Base-by-base conservation (phyloP, 2,888 invertebrate genomes). In the Apotomis betuletana region DNA sequence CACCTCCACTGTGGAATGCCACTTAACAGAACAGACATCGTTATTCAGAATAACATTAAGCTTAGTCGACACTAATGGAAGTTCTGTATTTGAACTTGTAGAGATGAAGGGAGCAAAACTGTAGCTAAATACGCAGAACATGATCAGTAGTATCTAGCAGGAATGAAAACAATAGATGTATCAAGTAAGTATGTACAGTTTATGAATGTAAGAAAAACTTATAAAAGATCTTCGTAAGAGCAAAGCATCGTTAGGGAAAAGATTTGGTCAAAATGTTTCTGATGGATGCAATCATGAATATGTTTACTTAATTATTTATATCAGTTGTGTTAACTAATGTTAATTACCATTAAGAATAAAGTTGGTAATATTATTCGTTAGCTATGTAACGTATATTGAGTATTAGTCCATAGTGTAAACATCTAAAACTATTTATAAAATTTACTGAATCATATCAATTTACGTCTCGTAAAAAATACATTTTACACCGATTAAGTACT, bases 1-100 rank as follows among this genome's bases (percentile, higher is more conserved):
- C 91, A 92, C 87, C 90, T 90, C 88, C 89, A 87, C 90, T 92
- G 90, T 91, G 91, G 90, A 89, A 89, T 85, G 87, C 88, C 87
- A 87, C 85, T 91, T 90, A 80, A 85, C 84, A 89, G 86, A 83
- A 86, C 83, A 88, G 72, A 72, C 62, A 51, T 62, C 12, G 57
- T 68, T 59, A 63, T 59, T 72, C 68, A 72, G 68, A 59, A 73
- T 55, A 62, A 67, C 62, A 75, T 72, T 58, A 78, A 76, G 73
- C 79, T 78, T 74, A 79, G 74, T 75, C 72, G 68, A 68, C 63
- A 65, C 60, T 72, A 74, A 83, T 80, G 77, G 74, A 83, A 82
- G 82, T 81, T 81, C 78, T 75, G 81, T 82, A 81, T 84, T 81
- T 79, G 83, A 83, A 81, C 79, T 82, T 79, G 77, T 81, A 69